Conservation (phyloP, 2,113 vertebrate species). For the Labeo rohita region DNA sequence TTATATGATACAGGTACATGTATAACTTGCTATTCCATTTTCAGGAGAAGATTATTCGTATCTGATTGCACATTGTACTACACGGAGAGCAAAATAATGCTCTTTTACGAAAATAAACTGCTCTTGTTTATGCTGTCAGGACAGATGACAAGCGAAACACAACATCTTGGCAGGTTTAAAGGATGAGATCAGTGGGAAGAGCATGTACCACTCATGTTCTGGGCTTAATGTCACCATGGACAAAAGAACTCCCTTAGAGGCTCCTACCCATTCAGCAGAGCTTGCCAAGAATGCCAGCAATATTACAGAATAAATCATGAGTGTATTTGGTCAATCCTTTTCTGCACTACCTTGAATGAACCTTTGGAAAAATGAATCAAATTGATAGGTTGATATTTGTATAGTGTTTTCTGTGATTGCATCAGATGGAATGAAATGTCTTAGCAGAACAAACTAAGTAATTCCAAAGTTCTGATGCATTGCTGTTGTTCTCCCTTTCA, state of each 20-base stretch:
- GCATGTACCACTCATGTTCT: slow-evolving; percentile 31
- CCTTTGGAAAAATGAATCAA: not conserved
- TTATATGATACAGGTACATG: not conserved
- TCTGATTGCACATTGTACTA: slow-evolving; percentile 38
- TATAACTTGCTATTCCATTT: not conserved
- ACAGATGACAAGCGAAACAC: slow-evolving; percentile 8
- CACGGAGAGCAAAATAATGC: not conserved
- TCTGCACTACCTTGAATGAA: not conserved
- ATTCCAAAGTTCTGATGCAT: not conserved
- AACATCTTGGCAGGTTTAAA: slow-evolving; percentile 18
- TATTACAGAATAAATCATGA: not conserved
- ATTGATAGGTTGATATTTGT: not conserved
- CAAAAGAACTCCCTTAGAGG: slow-evolving; percentile 17
- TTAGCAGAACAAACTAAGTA: no score
- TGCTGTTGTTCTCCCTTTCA: not conserved
- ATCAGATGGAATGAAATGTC: not conserved
- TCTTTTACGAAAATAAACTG: slow-evolving; percentile 31
- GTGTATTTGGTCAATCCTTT: not conserved
- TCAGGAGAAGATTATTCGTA: not conserved
- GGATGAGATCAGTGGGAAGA: slow-evolving; percentile 31
- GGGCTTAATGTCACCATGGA: slow-evolving; percentile 28
- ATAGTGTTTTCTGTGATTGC: not conserved
- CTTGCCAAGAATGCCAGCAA: not conserved
- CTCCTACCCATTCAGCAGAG: slow-evolving; percentile 4
- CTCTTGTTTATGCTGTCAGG: slow-evolving; percentile 25